Conservation (phyloP, 23 tunicate genomes). For the Halocynthia roretzi region DNA sequence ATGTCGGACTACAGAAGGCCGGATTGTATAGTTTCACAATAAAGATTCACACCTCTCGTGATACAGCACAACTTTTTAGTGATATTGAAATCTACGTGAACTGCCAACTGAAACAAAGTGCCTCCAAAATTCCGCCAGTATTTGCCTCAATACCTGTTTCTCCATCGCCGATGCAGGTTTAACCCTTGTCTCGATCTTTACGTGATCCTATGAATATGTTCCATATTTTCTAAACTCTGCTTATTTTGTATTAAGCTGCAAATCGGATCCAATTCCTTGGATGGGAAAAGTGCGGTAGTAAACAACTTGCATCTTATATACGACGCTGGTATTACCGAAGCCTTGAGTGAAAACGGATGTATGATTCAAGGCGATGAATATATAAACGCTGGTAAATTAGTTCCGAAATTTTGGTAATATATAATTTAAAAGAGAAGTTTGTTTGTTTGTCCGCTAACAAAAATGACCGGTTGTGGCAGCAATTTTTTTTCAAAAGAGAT, state of each 20-base stretch:
- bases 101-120: constrained; percentile 33
- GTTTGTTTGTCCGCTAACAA: too few relatives aligned
- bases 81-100: constrained; percentile 36
- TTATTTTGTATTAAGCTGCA: neutral
- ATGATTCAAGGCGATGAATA: constrained; percentile 3
- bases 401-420: neutral
- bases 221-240: neutral
- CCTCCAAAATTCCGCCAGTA: constrained; percentile 18
- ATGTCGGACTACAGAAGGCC: constrained; percentile 25
- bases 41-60: constrained; percentile 7
- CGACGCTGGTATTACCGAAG: neutral
- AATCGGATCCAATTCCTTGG: neutral
- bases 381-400: neutral
- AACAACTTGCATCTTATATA: neutral
- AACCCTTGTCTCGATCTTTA: too few relatives aligned
- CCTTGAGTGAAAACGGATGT: neutral
- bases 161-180: too few relatives aligned
- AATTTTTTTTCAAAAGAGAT: too few relatives aligned
- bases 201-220: too few relatives aligned
- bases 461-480: too few relatives aligned
- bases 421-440: neutral
- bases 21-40: constrained; percentile 39
- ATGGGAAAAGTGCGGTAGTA: neutral
- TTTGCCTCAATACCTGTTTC: neutral
- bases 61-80: neutral